phyloP scores from a whole-genome alignment of 1,140 invertebrate species.

The Ooceraea biroi region DNA sequence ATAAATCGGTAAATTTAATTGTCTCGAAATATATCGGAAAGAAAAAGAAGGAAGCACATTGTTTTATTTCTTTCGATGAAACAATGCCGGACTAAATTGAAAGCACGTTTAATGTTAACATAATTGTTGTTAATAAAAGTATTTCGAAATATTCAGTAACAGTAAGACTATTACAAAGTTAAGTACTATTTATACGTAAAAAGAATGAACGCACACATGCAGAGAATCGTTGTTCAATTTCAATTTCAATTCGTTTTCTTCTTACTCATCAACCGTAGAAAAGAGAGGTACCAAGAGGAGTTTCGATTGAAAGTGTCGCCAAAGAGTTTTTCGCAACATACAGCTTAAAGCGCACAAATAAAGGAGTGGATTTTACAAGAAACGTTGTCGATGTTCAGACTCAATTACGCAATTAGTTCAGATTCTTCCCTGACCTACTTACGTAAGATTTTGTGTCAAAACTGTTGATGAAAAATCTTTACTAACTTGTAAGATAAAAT shows the following conservation, averaged over 20 bases:
- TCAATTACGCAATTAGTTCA: too few relatives aligned
- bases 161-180: not conserved
- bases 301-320: conserved; percentile 45
- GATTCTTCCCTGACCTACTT: conserved; percentile 24
- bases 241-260: conserved; percentile 1
- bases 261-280: not conserved
- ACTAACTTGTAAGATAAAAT: not conserved
- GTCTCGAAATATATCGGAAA: not conserved
- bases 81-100: not conserved
- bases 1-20: conserved; percentile 40
- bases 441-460: conserved; percentile 1
- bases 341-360: conserved; percentile 12
- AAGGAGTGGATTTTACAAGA: not conserved
- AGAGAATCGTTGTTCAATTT: not conserved
- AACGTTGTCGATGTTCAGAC: not conserved
- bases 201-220: conserved; percentile 32
- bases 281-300: not conserved
- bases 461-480: conserved; percentile 13
- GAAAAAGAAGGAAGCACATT: not conserved
- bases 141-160: conserved; percentile 40
- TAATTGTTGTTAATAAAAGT: conserved; percentile 43
- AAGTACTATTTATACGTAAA: conserved; percentile 23
- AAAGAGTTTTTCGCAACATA: conserved; percentile 39
- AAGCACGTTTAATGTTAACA: conserved; percentile 8
- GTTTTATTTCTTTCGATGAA: not conserved